Percentiles rank a stretch among this genome's conserved stretches.
Conservation (phyloP, 2,797 vertebrate species). For the Dipus sagitta region DNA sequence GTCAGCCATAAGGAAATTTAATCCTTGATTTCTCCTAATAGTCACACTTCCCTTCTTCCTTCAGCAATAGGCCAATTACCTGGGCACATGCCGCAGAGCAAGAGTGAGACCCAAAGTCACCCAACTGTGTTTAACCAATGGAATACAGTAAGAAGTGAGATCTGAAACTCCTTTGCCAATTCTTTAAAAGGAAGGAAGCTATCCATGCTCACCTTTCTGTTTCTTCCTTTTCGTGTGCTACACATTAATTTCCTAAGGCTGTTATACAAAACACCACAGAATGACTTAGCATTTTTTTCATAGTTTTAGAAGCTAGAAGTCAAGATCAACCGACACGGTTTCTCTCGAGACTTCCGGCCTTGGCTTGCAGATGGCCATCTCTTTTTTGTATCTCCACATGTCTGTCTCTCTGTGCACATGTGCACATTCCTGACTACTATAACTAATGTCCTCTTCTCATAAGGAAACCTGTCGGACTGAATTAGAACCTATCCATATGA, state of each 20-base stretch:
- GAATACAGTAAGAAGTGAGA: neutral
- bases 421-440: neutral
- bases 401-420: neutral
- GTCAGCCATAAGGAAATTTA: conserved; percentile 17
- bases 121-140: neutral
- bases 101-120: neutral
- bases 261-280: conserved; percentile 1
- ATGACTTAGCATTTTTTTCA: neutral
- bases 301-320: neutral
- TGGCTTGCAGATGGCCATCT: neutral
- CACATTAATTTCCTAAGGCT: neutral
- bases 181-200: conserved; percentile 1
- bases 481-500: conserved; percentile 23
- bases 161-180: neutral
- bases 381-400: neutral
- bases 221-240: neutral
- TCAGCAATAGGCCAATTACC: neutral
- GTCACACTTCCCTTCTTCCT: neutral
- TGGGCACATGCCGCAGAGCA: neutral
- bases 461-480: conserved; percentile 3
- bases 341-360: neutral
- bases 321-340: too few species aligned
- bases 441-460: conserved; percentile 26
- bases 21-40: conserved; percentile 24
- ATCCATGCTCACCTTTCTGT: neutral